These are phyloP conservation scores for Protonemura montana DNA, from an alignment of 2,888 invertebrate species.

Conservation along the genomic window DNA sequence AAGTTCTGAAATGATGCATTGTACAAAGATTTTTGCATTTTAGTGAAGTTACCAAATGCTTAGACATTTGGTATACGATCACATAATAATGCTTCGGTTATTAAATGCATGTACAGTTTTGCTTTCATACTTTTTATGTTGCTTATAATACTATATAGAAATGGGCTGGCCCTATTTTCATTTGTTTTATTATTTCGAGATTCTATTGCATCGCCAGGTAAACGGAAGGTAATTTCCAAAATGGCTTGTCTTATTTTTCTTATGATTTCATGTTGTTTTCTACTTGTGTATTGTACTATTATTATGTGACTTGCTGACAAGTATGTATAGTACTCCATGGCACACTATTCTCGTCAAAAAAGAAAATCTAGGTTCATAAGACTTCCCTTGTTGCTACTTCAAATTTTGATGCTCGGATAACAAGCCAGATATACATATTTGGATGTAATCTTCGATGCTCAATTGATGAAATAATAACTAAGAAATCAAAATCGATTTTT, in stretches of 20 bases:
- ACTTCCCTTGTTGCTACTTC: slow-evolving; percentile 20
- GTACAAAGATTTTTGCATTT: not conserved
- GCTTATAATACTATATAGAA: slow-evolving; percentile 15
- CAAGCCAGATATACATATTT: slow-evolving; percentile 54
- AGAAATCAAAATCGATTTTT: not conserved
- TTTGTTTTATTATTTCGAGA: slow-evolving; percentile 35
- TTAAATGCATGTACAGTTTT: not conserved
- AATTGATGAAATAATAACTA: slow-evolving; percentile 43
- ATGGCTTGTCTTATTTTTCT: slow-evolving; percentile 37
- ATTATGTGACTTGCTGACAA: slow-evolving; percentile 58
- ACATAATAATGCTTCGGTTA: not conserved
- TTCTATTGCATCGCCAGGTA: slow-evolving; percentile 46
- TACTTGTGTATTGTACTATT: slow-evolving; percentile 38
- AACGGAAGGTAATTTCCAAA: slow-evolving; percentile 65
- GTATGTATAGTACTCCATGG: slow-evolving; percentile 52
- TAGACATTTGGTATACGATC: slow-evolving; percentile 21
- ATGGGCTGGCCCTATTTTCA: slow-evolving; percentile 35
- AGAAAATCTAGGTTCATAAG: not conserved
- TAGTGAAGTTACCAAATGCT: slow-evolving; percentile 28
- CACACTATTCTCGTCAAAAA: slow-evolving; percentile 18
- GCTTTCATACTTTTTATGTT: not conserved
- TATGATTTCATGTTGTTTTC: slow-evolving; percentile 39
- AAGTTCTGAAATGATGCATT: slow-evolving; percentile 34
- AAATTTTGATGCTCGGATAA: slow-evolving; percentile 28
- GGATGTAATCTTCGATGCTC: slow-evolving; percentile 54